Base-by-base conservation (phyloP, 1,140 invertebrate genomes). In the Palaemon carinicauda region DNA sequence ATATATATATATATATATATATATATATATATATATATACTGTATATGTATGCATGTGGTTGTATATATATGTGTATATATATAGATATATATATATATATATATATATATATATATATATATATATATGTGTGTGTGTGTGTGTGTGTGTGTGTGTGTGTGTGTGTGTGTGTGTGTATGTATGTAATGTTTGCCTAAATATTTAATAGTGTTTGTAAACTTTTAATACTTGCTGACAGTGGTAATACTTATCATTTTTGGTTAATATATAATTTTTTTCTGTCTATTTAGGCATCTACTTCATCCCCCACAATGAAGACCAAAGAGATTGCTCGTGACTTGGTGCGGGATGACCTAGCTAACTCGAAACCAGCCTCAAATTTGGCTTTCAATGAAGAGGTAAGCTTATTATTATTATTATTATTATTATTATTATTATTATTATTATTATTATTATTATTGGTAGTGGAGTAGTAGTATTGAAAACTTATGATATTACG, bases 331-430 rank as follows among this genome's bases (percentile, higher is more conserved):
- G 60, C 27, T 27, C n/a, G 5, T 24, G 60, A n/a, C 27, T 27
- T 78, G 33, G 21, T 81, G 80, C 21, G 80, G n/a, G 80, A 54
- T 19, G 80, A 81, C 54, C 31, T 81, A 10, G 54, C 54, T 12
- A n/a, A 53, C 27, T 56, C 54, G 17, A 65, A 17, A 19, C 17
- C 80, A 4, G 80, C 80, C n/a, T 81, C 80, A 31, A 81, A 81
- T 60, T 54, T 81, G 1, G 80, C 80, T 17, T 81, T 81, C 54
- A 81, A 81, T 41, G 80, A 81, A 29, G 15, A 81, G 80, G 80
- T 81, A 77, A 27, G n/a, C n/a, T 19, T 52, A 21, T 21, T 65
- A 0, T 65, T 65, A 10, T 65, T 21, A 10, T 65, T 41, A 41
- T 41, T 41, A 41, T 41, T 5, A 41, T 0, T 41, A 12, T 0